Evolutionary conservation across 2,888 invertebrate genomes (phyloP).

Genomic region (Strigamia crassipes): DNA sequence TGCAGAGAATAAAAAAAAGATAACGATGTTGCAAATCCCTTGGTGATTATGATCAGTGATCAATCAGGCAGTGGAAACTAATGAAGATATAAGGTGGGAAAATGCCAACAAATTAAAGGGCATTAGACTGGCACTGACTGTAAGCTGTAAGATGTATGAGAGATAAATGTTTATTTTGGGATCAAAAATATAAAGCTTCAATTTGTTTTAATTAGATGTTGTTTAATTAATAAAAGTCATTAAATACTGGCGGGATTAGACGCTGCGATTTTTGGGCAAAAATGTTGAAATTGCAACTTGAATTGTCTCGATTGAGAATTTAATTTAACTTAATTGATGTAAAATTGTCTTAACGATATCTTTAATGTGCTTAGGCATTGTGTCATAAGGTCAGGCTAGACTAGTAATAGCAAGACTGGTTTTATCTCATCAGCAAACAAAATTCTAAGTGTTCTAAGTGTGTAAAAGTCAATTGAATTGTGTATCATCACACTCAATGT

Average conservation of each 20-base stretch:
- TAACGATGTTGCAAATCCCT: conserved; percentile 38
- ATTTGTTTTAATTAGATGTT: not conserved
- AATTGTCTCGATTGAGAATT: no score
- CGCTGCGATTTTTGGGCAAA: no score
- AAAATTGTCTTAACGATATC: no score
- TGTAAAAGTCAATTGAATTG: not conserved
- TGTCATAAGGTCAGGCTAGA: no score
- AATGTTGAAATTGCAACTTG: no score
- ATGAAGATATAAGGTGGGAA: conserved; percentile 13
- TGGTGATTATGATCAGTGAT: conserved; percentile 40
- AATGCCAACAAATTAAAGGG: not conserved
- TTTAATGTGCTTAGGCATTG: no score
- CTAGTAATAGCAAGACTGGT: no score
- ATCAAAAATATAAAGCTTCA: not conserved
- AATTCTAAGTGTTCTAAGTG: not conserved
- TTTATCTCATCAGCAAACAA: no score
- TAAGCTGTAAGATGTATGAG: not conserved
- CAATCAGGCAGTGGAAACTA: conserved; percentile 31
- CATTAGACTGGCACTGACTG: conserved; percentile 2
- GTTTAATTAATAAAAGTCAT: not conserved
- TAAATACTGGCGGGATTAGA: not conserved
- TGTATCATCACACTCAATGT: no score
- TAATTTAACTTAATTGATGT: no score
- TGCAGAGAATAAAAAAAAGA: not conserved
- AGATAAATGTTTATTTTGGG: not conserved